Evolutionary conservation across 1,140 invertebrate genomes (phyloP).

Genomic region (Stegodyphus mimosarum): DNA sequence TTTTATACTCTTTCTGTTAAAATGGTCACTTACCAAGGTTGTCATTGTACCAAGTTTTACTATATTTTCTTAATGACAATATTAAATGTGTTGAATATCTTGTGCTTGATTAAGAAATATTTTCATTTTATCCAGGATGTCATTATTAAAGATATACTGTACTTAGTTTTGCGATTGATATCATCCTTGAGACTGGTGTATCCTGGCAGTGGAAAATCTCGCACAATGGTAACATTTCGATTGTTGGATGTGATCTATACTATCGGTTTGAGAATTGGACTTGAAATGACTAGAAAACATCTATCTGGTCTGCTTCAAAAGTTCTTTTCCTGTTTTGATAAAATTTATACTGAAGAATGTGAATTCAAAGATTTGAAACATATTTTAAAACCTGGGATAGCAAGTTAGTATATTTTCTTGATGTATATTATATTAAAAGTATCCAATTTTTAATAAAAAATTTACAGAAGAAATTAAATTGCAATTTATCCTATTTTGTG

Average conservation of each 20-base stretch:
- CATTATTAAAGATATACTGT: conserved; percentile 80
- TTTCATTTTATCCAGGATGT: conserved; percentile 72
- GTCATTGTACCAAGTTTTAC: too few relatives aligned
- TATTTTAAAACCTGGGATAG: background rate
- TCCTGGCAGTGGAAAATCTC: conserved; percentile 80
- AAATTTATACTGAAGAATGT: conserved; percentile 73
- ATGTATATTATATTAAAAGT: too few relatives aligned
- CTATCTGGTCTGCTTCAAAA: conserved; percentile 78
- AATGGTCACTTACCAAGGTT: too few relatives aligned
- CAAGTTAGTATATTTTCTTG: conserved; percentile 13
- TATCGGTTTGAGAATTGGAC: conserved; percentile 82
- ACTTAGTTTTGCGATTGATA: conserved; percentile 74
- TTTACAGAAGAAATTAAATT: too few relatives aligned
- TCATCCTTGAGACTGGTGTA: conserved; percentile 79
- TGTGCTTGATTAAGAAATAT: background rate
- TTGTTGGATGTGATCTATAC: conserved; percentile 83
- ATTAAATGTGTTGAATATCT: too few relatives aligned
- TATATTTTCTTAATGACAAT: too few relatives aligned
- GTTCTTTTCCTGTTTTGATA: conserved; percentile 90
- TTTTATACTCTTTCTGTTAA: too few relatives aligned
- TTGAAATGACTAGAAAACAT: conserved; percentile 84
- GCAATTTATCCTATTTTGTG: too few relatives aligned
- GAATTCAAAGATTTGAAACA: conserved; percentile 35
- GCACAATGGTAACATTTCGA: conserved; percentile 80
- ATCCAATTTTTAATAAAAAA: too few relatives aligned